Percentiles rank a stretch among this genome's conserved stretches.
These are phyloP conservation scores for Ifrita kowaldi DNA, from an alignment of 2,113 vertebrate species.

Conservation along the genomic window DNA sequence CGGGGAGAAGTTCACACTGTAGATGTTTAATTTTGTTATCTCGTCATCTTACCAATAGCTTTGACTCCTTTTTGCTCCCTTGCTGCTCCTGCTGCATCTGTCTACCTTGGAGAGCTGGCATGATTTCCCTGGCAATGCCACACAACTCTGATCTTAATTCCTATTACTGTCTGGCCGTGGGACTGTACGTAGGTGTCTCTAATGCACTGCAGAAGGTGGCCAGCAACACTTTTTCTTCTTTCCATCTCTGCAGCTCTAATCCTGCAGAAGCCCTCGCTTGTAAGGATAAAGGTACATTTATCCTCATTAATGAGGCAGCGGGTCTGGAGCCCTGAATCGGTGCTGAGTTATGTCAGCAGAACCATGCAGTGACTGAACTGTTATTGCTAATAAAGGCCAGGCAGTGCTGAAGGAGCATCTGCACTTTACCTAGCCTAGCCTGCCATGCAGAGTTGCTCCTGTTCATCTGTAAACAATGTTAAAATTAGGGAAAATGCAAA, in stretches of 20 bases:
- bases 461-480: not conserved
- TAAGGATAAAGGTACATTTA: slow-evolving; percentile 10
- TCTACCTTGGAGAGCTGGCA: not conserved
- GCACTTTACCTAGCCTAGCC: not conserved
- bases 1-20: not conserved
- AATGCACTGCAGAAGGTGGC: not conserved
- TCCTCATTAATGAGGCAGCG: not conserved
- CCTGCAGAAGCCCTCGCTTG: not conserved
- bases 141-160: not conserved
- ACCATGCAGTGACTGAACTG: not conserved
- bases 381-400: not conserved
- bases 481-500: not conserved
- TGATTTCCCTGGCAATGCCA: not conserved
- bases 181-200: not conserved
- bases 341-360: not conserved
- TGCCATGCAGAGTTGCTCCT: not conserved
- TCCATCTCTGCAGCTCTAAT: not conserved
- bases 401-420: not conserved
- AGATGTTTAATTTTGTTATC: not conserved
- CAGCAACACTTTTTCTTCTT: not conserved
- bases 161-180: not conserved
- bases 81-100: not conserved
- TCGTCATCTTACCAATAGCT: not conserved
- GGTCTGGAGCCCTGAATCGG: not conserved
- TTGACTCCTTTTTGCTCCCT: not conserved